phyloP scores from a whole-genome alignment of 2,797 vertebrate species.

The Sternarchorhynchus goeldii region DNA sequence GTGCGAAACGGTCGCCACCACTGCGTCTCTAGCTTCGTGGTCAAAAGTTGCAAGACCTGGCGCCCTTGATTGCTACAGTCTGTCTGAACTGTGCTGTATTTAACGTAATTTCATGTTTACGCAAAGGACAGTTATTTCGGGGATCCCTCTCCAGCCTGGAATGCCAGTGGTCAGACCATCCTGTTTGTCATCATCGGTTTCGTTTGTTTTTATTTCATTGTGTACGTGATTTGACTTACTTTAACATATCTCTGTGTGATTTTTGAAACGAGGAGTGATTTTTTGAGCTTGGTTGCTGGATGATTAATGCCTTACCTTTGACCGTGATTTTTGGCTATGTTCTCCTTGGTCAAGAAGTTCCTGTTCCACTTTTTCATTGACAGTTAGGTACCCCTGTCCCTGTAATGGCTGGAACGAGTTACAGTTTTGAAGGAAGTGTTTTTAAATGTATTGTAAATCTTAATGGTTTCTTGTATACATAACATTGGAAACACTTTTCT shows the following conservation, averaged over 20 bases:
- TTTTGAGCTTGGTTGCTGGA: conserved; percentile 9
- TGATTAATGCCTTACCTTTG: background rate
- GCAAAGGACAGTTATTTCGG: conserved; percentile 45
- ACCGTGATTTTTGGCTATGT: conserved; percentile 14
- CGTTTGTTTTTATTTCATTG: conserved; percentile 20
- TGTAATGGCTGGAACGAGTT: background rate
- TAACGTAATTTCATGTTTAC: conserved; percentile 56
- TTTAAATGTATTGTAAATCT: too few species aligned
- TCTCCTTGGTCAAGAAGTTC: conserved; percentile 22
- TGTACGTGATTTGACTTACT: conserved; percentile 39
- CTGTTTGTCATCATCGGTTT: conserved; percentile 50
- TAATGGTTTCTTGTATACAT: too few species aligned
- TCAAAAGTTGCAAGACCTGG: conserved; percentile 38
- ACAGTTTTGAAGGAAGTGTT: too few species aligned
- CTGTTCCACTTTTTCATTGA: conserved; percentile 35
- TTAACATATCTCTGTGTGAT: conserved; percentile 4
- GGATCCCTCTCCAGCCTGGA: conserved; percentile 46
- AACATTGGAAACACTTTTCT: too few species aligned
- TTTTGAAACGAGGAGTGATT: background rate
- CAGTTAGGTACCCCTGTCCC: background rate
- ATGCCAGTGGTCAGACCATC: conserved; percentile 50
- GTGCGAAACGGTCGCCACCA: conserved; percentile 38
- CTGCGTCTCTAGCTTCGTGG: conserved; percentile 31
- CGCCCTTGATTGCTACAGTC: conserved; percentile 36
- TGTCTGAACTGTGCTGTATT: conserved; percentile 49